These are phyloP conservation scores for Resseliella maxima DNA, from an alignment of 2,888 invertebrate species.

Conservation along the genomic window DNA sequence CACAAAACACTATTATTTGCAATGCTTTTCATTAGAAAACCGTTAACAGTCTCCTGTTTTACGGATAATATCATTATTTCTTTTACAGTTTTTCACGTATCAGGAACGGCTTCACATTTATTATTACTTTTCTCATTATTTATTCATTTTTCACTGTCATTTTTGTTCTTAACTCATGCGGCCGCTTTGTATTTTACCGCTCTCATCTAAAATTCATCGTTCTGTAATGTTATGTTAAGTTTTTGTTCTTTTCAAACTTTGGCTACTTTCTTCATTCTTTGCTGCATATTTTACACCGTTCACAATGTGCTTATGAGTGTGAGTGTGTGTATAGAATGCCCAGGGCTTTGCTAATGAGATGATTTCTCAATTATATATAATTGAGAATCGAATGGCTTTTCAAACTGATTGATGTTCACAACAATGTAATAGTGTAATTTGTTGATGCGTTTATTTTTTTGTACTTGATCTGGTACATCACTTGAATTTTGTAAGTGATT, in stretches of 20 bases:
- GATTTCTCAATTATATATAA: slow-evolving; percentile 28
- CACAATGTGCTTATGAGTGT: too few relatives aligned
- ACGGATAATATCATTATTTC: neutral
- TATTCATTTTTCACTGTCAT: slow-evolving; percentile 28
- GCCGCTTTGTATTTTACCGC: neutral
- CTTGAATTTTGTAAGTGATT: neutral
- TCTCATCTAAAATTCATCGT: slow-evolving; percentile 1
- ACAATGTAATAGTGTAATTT: neutral
- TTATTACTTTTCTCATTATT: neutral
- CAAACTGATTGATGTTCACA: neutral
- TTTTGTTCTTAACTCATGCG: neutral
- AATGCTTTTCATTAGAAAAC: slow-evolving; percentile 27
- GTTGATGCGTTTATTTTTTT: neutral
- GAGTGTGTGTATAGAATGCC: neutral
- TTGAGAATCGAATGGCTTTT: slow-evolving; percentile 18
- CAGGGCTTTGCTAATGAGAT: slow-evolving; percentile 16
- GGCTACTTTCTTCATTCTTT: slow-evolving; percentile 12
- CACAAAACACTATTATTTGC: slow-evolving; percentile 18
- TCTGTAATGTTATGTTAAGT: neutral
- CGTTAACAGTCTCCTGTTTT: slow-evolving; percentile 17
- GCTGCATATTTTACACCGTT: neutral
- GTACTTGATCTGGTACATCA: neutral
- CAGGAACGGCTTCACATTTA: neutral
- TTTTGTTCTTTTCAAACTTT: neutral
- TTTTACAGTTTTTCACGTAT: slow-evolving; percentile 3